phyloP scores from a whole-genome alignment of 2,797 vertebrate genomes.

The Melanotaenia pygmaea region DNA sequence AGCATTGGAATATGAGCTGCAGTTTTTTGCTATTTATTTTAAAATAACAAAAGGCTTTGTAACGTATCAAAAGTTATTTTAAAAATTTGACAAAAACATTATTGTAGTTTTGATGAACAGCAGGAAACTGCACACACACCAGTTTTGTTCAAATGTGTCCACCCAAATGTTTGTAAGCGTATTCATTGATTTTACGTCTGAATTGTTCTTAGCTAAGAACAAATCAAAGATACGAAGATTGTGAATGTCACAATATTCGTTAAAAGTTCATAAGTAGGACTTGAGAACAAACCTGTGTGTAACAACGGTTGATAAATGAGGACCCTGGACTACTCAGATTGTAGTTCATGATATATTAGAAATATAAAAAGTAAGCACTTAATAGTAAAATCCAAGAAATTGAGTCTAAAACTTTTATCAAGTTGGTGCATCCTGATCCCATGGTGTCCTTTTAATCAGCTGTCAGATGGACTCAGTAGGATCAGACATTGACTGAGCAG shows the following conservation, averaged over 20 bases:
- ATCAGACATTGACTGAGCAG: slow-evolving; percentile 24
- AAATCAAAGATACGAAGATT: neutral
- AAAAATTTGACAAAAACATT: neutral
- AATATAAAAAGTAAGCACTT: neutral
- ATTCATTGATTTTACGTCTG: no score
- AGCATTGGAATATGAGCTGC: neutral
- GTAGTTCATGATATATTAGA: neutral
- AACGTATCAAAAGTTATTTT: neutral
- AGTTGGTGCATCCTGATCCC: neutral
- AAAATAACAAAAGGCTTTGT: neutral
- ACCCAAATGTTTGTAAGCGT: no score
- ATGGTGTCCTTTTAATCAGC: neutral
- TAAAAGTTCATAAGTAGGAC: neutral
- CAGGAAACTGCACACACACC: neutral
- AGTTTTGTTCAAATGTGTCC: no score
- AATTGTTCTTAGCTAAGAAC: no score
- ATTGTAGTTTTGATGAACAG: neutral
- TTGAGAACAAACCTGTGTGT: neutral
- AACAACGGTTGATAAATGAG: neutral
- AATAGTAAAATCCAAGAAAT: neutral
- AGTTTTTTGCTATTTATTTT: neutral
- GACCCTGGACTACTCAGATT: neutral
- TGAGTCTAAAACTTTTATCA: slow-evolving; percentile 1
- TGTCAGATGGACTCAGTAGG: slow-evolving; percentile 17
- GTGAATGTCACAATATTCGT: neutral